Evolutionary conservation across 2,888 invertebrate species (phyloP), one percentile per base, ranked within the genome.

Genomic region (Carabus problematicus): DNA sequence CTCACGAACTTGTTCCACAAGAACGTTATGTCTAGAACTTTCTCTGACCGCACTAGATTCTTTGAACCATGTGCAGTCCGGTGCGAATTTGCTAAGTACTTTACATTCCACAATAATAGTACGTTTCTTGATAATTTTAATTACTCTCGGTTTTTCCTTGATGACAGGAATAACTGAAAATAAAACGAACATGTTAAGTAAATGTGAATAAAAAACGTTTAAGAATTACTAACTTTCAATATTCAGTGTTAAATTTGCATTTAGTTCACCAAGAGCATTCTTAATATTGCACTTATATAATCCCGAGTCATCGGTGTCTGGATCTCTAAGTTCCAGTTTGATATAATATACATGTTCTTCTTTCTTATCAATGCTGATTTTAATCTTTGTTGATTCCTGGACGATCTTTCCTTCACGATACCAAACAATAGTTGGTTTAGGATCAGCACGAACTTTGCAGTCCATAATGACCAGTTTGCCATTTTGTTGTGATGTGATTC

Each of bases 221-320:
- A 45, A 47, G 8, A 19, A 49, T 40, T 55, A 85, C 90, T 87
- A 85, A 96, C 96, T 97, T 91, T 97, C 97, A 84, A 98, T 96
- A 84, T 98, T 98, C 76, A 98, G 89, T 75, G 97, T 97, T 74
- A 98, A 87, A 84, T 98, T 98, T 71, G 97, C 97, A 81, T 97
- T 97, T 74, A 97, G 89, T 87, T 98, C 98, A 76, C 98, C 99
- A 79, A 94, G 89, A 78, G 91, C 89, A 84, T 98, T 98, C 83
- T 96, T 97, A 77, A 97, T 95, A 79, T 96, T 97, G 83, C 98
- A 98, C 83, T 98, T 97, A 86, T 98, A 99, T 72, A 97, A 87
- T 74, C 98, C 99, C 76, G 97, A 97, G 85, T 99, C 98, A 78
- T 94, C 94, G 73, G 95, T 88, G 78, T 94, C 94, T 73, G 97